These are phyloP conservation scores for Drosophila formosana DNA, from an alignment of 2,888 invertebrate species.

Conservation along the genomic window DNA sequence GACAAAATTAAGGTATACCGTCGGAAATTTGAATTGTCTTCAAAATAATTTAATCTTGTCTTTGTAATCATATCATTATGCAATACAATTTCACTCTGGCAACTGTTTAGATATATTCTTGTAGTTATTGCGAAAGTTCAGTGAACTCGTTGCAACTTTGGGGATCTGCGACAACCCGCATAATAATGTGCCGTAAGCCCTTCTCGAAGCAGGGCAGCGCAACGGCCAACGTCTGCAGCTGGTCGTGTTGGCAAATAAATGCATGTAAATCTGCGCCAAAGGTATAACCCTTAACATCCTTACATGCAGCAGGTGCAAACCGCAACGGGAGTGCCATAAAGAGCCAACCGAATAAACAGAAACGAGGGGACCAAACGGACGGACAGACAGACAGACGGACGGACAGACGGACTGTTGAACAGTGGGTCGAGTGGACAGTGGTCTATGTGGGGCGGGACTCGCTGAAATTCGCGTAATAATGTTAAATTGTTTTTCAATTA, in stretches of 20 bases:
- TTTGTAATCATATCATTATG: too few relatives aligned
- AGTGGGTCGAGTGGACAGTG: constrained; percentile 6
- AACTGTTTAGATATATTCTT: too few relatives aligned
- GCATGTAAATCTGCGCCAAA: constrained; percentile 57
- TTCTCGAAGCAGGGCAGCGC: neutral
- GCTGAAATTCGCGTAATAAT: constrained; percentile 50
- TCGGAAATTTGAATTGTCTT: too few relatives aligned
- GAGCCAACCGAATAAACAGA: constrained; percentile 27
- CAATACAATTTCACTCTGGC: too few relatives aligned
- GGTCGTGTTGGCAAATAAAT: constrained; percentile 50
- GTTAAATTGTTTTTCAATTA: constrained; percentile 82
- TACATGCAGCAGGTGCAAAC: constrained; percentile 40
- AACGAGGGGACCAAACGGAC: constrained; percentile 7
- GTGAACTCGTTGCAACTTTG: neutral
- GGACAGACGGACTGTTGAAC: neutral
- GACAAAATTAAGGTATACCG: too few relatives aligned
- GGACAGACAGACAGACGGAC: constrained; percentile 1
- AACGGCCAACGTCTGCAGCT: constrained; percentile 15
- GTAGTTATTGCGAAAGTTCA: neutral
- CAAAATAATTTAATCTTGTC: too few relatives aligned
- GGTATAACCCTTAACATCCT: constrained; percentile 35
- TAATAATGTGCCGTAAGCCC: neutral
- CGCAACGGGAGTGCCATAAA: constrained; percentile 36
- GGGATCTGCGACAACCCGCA: neutral
- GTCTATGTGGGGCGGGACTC: neutral